These are phyloP conservation scores for Chionoecetes opilio DNA, from an alignment of 1,140 invertebrate species.

Conservation along the genomic window DNA sequence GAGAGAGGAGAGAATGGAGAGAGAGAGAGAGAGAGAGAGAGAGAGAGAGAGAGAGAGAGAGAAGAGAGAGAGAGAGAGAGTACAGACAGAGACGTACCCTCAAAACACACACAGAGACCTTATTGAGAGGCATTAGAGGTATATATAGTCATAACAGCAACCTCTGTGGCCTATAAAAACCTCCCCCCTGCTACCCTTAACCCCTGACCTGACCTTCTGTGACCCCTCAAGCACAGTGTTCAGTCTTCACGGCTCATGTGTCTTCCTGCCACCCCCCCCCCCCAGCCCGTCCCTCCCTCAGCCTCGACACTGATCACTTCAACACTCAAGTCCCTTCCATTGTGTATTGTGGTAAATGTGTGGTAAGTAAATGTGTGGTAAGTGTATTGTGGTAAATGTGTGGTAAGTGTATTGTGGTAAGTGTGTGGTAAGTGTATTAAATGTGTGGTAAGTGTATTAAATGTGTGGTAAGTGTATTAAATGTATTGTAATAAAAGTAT, in stretches of 20 bases:
- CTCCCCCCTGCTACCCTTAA: background rate
- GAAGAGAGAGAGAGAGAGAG: no score
- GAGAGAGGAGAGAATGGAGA: no score
- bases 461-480: no score
- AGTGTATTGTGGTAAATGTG: no score
- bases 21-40: no score
- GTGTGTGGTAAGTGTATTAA: no score
- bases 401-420: no score
- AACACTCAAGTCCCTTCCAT: background rate
- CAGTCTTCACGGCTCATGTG: background rate
- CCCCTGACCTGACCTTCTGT: background rate
- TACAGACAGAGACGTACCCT: background rate
- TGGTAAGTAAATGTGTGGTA: background rate
- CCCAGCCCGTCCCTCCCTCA: background rate
- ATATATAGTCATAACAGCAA: background rate
- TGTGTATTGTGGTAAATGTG: background rate
- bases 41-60: no score
- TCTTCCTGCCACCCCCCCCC: background rate
- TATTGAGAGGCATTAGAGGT: background rate
- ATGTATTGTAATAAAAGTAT: no score
- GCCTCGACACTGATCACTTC: background rate
- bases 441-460: no score
- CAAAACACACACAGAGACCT: background rate
- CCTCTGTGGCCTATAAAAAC: background rate
- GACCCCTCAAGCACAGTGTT: background rate